Conservation (phyloP, 2,888 invertebrate genomes). For the Oxytorus armatus region DNA sequence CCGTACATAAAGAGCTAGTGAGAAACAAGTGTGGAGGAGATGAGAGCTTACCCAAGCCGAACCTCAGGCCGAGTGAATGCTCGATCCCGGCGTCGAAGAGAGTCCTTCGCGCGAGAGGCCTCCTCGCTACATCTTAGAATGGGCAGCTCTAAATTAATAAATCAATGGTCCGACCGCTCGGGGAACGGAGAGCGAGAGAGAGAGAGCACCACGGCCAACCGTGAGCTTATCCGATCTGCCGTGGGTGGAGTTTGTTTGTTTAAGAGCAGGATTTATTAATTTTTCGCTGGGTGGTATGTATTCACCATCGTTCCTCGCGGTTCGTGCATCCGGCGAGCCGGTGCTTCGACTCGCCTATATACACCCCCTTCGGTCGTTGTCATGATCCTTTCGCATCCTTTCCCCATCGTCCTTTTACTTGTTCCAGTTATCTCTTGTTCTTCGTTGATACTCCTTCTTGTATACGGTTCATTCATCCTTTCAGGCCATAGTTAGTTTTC, state of each 20-base stretch:
- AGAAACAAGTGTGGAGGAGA: slow-evolving; percentile 21
- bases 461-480: slow-evolving; percentile 43
- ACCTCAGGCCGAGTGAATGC: slow-evolving; percentile 68
- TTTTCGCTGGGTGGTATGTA: slow-evolving; percentile 82
- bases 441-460: slow-evolving; percentile 40
- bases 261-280: slow-evolving; percentile 84
- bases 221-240: slow-evolving; percentile 82
- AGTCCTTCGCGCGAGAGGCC: slow-evolving; percentile 58
- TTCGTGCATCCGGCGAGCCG: slow-evolving; percentile 63
- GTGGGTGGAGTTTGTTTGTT: slow-evolving; percentile 84
- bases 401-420: slow-evolving; percentile 49
- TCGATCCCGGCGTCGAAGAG: slow-evolving; percentile 66
- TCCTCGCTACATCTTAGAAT: slow-evolving; percentile 78
- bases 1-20: slow-evolving; percentile 35
- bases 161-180: slow-evolving; percentile 78
- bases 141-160: slow-evolving; percentile 84
- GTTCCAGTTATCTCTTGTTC: slow-evolving; percentile 55
- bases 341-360: slow-evolving; percentile 53
- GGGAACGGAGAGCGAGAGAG: slow-evolving; percentile 42
- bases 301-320: slow-evolving; percentile 67
- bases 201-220: slow-evolving; percentile 56
- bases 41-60: slow-evolving; percentile 34
- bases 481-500: slow-evolving; percentile 3
- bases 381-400: slow-evolving; percentile 61
- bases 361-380: slow-evolving; percentile 62